phyloP scores from a whole-genome alignment of 2,888 invertebrate genomes.

The Parapristionchus giblindavisi region DNA sequence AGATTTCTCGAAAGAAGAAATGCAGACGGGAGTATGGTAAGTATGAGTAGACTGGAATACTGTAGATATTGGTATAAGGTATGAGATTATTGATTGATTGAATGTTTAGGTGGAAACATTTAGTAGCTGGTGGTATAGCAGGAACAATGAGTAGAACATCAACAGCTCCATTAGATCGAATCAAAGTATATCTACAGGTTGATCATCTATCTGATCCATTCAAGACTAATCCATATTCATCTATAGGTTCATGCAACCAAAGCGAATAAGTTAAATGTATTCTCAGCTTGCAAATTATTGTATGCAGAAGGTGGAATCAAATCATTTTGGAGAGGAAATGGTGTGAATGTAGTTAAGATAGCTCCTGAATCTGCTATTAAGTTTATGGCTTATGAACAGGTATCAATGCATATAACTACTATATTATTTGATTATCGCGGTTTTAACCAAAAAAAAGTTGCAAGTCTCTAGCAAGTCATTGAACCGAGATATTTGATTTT shows the following conservation, averaged over 20 bases:
- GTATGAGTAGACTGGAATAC: neutral
- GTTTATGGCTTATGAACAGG: slow-evolving; percentile 95
- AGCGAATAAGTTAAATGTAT: slow-evolving; percentile 66
- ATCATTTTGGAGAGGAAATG: slow-evolving; percentile 97
- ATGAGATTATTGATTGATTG: neutral
- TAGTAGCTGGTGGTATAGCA: slow-evolving; percentile 94
- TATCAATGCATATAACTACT: slow-evolving; percentile 42
- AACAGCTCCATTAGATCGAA: slow-evolving; percentile 94
- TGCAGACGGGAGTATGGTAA: slow-evolving; percentile 79
- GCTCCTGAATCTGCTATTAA: slow-evolving; percentile 98
- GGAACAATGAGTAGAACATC: slow-evolving; percentile 94
- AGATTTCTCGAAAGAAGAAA: slow-evolving; percentile 94
- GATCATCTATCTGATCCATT: neutral
- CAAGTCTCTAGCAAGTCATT: no score
- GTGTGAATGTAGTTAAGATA: slow-evolving; percentile 96
- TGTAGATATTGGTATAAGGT: neutral
- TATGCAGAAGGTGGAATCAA: slow-evolving; percentile 87
- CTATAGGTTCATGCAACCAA: slow-evolving; percentile 81
- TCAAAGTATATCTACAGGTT: slow-evolving; percentile 96
- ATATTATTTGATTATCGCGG: no score
- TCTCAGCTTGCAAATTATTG: slow-evolving; percentile 81
- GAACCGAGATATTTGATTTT: no score
- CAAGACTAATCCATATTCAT: slow-evolving; percentile 14
- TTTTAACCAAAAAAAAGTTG: no score
- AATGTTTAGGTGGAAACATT: slow-evolving; percentile 89